phyloP scores from a whole-genome alignment of 1,140 invertebrate genomes.

The Drosophila carrolli region DNA sequence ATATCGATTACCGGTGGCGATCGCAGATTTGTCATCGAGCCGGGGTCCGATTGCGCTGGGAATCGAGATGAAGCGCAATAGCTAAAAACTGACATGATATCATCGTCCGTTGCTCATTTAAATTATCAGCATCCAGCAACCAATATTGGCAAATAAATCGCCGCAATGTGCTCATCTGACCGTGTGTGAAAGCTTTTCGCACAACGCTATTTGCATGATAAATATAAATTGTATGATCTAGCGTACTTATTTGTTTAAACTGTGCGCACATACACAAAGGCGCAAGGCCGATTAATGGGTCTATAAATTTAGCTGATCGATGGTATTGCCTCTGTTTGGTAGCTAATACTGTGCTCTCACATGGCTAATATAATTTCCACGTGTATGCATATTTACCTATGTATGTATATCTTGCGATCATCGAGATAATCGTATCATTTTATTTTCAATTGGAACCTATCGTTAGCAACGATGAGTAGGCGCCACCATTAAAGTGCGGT shows the following conservation, averaged over 20 bases:
- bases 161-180: constrained; percentile 3
- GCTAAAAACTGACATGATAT: constrained; percentile 46
- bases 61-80: constrained; percentile 9
- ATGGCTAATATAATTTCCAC: not conserved
- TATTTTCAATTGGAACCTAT: constrained; percentile 10
- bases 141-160: constrained; percentile 39
- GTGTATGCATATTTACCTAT: not conserved
- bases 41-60: not conserved
- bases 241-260: constrained; percentile 46
- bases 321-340: constrained; percentile 19
- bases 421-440: constrained; percentile 6
- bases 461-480: constrained; percentile 14
- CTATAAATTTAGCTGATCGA: constrained; percentile 36
- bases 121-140: constrained; percentile 45
- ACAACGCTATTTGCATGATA: constrained; percentile 36
- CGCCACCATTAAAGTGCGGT: constrained; percentile 26
- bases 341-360: not conserved
- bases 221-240: constrained; percentile 18
- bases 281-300: constrained; percentile 35
- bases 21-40: constrained; percentile 32
- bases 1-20: constrained; percentile 32
- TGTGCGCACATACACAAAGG: constrained; percentile 12
- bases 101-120: constrained; percentile 20
- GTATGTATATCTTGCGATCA: constrained; percentile 1
- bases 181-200: constrained; percentile 37